Conservation (phyloP, 2,888 invertebrate genomes). For the Strigamia transsilvanica region DNA sequence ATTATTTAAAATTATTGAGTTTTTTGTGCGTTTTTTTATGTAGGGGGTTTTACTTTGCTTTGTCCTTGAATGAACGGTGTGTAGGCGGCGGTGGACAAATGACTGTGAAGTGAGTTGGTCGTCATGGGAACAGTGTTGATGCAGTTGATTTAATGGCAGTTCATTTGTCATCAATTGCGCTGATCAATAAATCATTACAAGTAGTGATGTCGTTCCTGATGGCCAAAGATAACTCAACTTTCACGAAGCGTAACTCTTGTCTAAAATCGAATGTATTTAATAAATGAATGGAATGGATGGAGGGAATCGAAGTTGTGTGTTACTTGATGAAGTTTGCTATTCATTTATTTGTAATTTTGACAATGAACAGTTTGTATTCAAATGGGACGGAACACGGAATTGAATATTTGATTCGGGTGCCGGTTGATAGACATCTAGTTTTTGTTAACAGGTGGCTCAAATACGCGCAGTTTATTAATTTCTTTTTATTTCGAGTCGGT, state of each 20-base stretch:
- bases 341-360: neutral
- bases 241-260: neutral
- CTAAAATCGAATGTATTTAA: neutral
- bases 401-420: neutral
- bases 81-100: constrained; percentile 31
- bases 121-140: constrained; percentile 27
- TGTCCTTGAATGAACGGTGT: constrained; percentile 22
- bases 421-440: neutral
- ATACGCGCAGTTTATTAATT: neutral
- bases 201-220: constrained; percentile 9
- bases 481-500: constrained; percentile 7
- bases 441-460: constrained; percentile 9
- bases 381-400: neutral
- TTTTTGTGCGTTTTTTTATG: neutral
- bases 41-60: neutral
- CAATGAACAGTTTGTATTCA: neutral
- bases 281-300: neutral
- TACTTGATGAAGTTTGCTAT: neutral
- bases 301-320: neutral
- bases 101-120: neutral
- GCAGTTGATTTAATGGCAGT: constrained; percentile 40
- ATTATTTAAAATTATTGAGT: neutral
- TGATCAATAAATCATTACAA: constrained; percentile 44
- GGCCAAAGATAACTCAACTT: constrained; percentile 12
- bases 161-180: constrained; percentile 42